Conservation (phyloP, 2,888 invertebrate species). For the Morinoia aosen region DNA sequence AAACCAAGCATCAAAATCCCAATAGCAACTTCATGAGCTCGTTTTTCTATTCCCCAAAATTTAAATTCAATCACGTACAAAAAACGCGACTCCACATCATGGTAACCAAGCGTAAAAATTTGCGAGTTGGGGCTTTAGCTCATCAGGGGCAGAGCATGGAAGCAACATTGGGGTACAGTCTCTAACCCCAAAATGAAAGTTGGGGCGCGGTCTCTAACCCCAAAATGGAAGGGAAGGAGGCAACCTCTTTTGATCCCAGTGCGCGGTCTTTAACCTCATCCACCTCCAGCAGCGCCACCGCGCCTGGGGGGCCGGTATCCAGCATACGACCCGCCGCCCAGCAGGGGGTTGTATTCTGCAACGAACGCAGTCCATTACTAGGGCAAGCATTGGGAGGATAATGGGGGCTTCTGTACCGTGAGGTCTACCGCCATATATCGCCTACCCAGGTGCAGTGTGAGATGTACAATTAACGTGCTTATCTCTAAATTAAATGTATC, state of each 20-base stretch:
- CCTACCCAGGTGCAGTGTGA: neutral
- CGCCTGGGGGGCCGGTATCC: constrained; percentile 28
- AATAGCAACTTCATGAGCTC: too few relatives aligned
- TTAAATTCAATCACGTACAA: neutral
- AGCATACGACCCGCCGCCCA: constrained; percentile 1
- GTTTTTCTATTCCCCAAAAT: neutral
- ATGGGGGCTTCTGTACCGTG: neutral
- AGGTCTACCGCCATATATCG: too few relatives aligned
- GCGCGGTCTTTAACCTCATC: constrained; percentile 35
- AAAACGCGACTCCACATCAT: neutral
- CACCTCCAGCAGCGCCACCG: constrained; percentile 31
- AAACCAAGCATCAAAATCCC: neutral
- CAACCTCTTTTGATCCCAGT: neutral
- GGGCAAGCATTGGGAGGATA: neutral
- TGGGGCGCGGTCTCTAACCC: neutral
- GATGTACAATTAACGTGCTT: neutral
- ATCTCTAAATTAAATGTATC: neutral
- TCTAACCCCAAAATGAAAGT: neutral
- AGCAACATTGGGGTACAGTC: neutral
- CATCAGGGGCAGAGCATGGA: neutral
- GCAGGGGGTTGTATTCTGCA: constrained; percentile 44
- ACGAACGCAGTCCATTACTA: neutral
- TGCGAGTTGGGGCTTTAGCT: neutral
- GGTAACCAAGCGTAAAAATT: neutral
- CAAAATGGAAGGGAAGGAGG: neutral